Evolutionary conservation across 2,888 invertebrate genomes (phyloP).

Genomic region (Psylliodes chrysocephalus): DNA sequence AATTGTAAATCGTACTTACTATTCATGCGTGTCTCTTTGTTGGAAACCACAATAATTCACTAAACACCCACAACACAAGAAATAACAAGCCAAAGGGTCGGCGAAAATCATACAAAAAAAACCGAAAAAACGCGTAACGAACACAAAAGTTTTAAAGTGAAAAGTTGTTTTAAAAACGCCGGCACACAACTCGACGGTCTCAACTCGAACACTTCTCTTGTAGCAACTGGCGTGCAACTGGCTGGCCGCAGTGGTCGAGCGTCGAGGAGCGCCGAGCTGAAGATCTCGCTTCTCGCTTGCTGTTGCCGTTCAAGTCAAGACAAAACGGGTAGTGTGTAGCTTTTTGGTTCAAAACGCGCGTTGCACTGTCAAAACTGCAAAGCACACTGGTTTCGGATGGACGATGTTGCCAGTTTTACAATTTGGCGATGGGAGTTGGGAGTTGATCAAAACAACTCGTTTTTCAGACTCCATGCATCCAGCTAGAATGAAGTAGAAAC

Average conservation of each 20-base stretch:
- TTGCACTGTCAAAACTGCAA: slow-evolving; percentile 24
- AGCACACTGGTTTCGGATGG: slow-evolving; percentile 21
- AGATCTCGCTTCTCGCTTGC: slow-evolving; percentile 2
- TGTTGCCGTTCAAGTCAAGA: too few relatives aligned
- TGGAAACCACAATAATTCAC: slow-evolving; percentile 31
- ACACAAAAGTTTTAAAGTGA: background rate
- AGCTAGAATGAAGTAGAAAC: too few relatives aligned
- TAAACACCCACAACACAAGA: slow-evolving; percentile 39
- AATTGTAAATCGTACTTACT: slow-evolving; percentile 42
- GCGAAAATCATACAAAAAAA: slow-evolving; percentile 34
- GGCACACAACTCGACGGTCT: background rate
- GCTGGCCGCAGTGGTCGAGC: too few relatives aligned
- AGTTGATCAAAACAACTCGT: too few relatives aligned
- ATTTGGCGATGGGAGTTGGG: background rate
- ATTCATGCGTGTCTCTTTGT: slow-evolving; percentile 40
- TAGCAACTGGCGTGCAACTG: too few relatives aligned
- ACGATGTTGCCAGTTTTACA: slow-evolving; percentile 26
- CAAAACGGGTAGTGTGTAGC: background rate
- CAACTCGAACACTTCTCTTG: too few relatives aligned
- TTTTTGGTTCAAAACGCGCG: slow-evolving; percentile 19
- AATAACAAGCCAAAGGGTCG: slow-evolving; percentile 23
- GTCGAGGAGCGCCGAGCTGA: too few relatives aligned
- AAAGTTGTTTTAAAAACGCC: background rate
- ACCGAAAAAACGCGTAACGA: slow-evolving; percentile 29
- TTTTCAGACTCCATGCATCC: too few relatives aligned